These are phyloP conservation scores for Gymnodraco acuticeps DNA, from an alignment of 2,797 vertebrate genomes.

Conservation along the genomic window DNA sequence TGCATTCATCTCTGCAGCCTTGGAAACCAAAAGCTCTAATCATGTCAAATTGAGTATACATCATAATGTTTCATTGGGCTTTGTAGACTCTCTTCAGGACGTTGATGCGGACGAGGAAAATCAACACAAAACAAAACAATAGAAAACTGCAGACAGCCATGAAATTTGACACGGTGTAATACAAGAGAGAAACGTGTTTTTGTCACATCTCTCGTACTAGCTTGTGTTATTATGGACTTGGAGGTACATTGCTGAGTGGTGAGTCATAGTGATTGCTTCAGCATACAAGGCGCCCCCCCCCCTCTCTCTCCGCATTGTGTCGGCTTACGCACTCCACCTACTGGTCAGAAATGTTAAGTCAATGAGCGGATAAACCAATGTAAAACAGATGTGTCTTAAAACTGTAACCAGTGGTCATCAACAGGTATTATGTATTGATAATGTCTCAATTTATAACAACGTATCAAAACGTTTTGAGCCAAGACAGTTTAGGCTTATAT, in stretches of 20 bases:
- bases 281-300: conserved; percentile 39
- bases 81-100: conserved; percentile 1
- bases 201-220: conserved; percentile 53
- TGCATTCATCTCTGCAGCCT: conserved; percentile 23
- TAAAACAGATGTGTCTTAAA: neutral
- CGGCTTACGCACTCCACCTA: conserved; percentile 72
- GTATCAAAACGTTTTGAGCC: neutral
- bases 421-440: neutral
- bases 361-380: conserved; percentile 3
- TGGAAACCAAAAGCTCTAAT: conserved; percentile 17
- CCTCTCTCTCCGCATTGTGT: conserved; percentile 41
- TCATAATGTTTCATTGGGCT: conserved; percentile 17
- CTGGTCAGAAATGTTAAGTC: conserved; percentile 55
- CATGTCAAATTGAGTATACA: conserved; percentile 25
- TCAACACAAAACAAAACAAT: neutral
- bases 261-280: conserved; percentile 76
- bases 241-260: conserved; percentile 74
- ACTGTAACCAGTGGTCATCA: neutral
- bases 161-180: conserved; percentile 14
- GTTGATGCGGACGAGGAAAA: neutral
- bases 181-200: conserved; percentile 29
- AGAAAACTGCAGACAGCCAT: neutral
- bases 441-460: neutral
- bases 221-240: conserved; percentile 67
- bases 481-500: neutral